Base-by-base conservation (phyloP, 1,140 invertebrate species). In the Orchestia grillus region DNA sequence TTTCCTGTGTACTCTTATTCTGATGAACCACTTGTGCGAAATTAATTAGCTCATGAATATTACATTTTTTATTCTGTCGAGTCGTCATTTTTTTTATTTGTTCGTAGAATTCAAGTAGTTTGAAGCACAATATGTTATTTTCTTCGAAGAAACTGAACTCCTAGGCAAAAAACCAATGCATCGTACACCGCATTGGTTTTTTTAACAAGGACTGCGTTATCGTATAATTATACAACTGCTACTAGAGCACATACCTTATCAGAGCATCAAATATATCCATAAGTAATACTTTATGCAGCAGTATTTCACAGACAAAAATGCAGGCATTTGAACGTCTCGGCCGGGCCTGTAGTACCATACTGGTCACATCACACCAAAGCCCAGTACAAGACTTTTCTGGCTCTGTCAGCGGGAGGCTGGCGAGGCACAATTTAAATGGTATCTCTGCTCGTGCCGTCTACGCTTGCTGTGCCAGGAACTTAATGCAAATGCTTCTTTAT, bases 401-500 rank as follows among this genome's bases (percentile, higher is more conserved):
- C 62, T 19, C 62, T 77, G 62, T 77, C 62, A 77, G 62, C 62
- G 62, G 62, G 62, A 77, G 62, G 62, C 62, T 77, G 62, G 62
- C 15, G 28, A 77, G 62, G 62, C 11, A 77, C 62, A 77, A 77
- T 77, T 77, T 77, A 77, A n/a, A 77, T 77, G 62, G 62, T 77
- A 23, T 77, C 62, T 77, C 28, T 8, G 62, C 62, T 77, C 62
- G 62, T 77, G 62, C 62, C 62, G 28, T 77, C 62, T 77, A 77
- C 62, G 62, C 62, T 77, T 77, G 62, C 62, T 77, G 62, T 77
- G 62, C 28, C 62, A 77, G 15, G 62, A 77, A 77, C 62, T 77
- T 77, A 77, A 77, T 77, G 62, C 62, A 77, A 77, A 77, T 77
- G 62, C 62, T 77, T 77, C 62, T 77, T 77, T 77, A 77, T 77